phyloP scores from a whole-genome alignment of 2,888 invertebrate genomes.

The Adelognathus sp. region DNA sequence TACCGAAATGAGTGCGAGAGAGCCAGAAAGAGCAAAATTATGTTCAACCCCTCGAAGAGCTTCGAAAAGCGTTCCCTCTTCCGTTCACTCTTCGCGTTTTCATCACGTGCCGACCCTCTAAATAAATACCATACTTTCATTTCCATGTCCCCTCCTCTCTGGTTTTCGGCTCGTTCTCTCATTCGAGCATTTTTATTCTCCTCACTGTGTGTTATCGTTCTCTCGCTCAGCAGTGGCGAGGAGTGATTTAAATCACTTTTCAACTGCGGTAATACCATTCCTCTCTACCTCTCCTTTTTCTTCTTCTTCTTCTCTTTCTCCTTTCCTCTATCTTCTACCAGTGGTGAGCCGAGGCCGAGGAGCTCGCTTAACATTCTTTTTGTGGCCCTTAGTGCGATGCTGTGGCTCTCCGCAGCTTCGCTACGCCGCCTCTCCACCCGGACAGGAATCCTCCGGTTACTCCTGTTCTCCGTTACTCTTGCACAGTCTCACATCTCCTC shows the following conservation, averaged over 20 bases:
- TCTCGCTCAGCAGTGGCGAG: conserved; percentile 40
- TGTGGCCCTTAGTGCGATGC: neutral
- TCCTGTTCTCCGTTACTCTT: neutral
- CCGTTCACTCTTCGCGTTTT: conserved; percentile 51
- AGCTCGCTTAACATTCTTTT: conserved; percentile 10
- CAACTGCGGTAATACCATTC: conserved; percentile 59
- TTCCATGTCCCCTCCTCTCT: conserved; percentile 37
- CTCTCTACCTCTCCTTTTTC: conserved; percentile 23
- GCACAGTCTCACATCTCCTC: neutral
- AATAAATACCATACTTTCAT: conserved; percentile 65
- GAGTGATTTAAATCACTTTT: conserved; percentile 66
- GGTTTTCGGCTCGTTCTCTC: conserved; percentile 16
- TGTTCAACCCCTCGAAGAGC: conserved; percentile 49
- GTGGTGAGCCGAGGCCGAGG: neutral
- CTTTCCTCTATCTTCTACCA: conserved; percentile 41
- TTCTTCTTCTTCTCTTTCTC: neutral
- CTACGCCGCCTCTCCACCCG: neutral
- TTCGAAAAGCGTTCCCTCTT: conserved; percentile 27
- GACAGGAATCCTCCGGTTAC: neutral
- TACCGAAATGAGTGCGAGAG: conserved; percentile 18
- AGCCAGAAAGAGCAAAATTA: conserved; percentile 39
- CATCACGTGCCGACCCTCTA: conserved; percentile 64
- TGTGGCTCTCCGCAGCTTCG: neutral
- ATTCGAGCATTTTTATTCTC: neutral
- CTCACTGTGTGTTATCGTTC: conserved; percentile 14